Percentiles rank a stretch among this genome's conserved stretches.
phyloP scores from a whole-genome alignment of 2,888 invertebrate genomes.

The Lasioglossum marginatum region DNA sequence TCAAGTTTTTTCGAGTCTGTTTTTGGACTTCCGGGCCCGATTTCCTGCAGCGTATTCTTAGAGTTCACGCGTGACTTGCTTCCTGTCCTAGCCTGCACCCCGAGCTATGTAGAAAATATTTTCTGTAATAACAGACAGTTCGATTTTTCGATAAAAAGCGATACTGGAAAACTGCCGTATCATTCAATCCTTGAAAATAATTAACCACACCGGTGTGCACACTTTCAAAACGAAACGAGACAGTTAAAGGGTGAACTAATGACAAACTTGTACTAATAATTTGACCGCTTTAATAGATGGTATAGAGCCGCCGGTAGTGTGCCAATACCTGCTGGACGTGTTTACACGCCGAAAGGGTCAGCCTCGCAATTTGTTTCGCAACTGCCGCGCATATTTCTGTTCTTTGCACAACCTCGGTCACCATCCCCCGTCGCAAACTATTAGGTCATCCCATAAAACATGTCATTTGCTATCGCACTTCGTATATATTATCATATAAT shows the following conservation, averaged over 20 bases:
- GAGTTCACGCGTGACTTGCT: slow-evolving; percentile 39
- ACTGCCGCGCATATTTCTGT: slow-evolving; percentile 1
- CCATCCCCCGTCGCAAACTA: neutral
- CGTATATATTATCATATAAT: neutral
- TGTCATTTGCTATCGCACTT: slow-evolving; percentile 1
- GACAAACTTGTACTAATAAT: neutral
- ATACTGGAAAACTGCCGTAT: neutral
- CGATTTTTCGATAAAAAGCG: neutral
- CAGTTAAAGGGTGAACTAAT: slow-evolving; percentile 2
- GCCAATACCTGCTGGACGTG: slow-evolving; percentile 12
- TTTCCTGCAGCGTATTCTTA: slow-evolving; percentile 45
- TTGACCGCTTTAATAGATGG: slow-evolving; percentile 1
- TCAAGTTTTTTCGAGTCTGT: neutral
- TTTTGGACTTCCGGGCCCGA: slow-evolving; percentile 23
- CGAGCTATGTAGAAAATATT: too few species aligned
- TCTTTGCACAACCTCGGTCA: slow-evolving; percentile 5
- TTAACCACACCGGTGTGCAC: neutral
- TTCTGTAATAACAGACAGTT: neutral
- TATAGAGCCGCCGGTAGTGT: neutral
- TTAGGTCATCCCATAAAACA: slow-evolving; percentile 18
- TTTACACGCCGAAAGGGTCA: slow-evolving; percentile 8
- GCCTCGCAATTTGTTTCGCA: slow-evolving; percentile 10
- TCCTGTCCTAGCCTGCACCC: neutral
- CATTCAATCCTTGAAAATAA: neutral
- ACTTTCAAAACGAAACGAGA: neutral